phyloP scores from a whole-genome alignment of 2,888 invertebrate genomes.

The Apotomis betuletana region DNA sequence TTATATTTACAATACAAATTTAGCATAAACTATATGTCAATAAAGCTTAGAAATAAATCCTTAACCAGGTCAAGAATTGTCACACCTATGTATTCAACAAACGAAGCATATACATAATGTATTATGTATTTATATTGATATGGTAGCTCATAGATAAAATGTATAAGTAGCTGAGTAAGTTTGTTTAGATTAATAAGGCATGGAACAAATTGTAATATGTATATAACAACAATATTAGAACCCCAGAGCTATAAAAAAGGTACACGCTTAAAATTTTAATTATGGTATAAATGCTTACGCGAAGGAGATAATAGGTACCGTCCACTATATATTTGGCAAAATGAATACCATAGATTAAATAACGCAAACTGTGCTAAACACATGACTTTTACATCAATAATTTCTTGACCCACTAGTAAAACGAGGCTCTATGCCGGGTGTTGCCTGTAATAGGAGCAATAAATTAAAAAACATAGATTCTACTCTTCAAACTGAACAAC shows the following conservation, averaged over 20 bases:
- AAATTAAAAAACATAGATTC: too few relatives aligned
- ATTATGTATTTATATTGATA: conserved; percentile 37
- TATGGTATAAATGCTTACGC: background rate
- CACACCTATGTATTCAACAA: conserved; percentile 21
- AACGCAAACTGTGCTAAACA: too few relatives aligned
- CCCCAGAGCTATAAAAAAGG: background rate
- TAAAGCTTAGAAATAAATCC: conserved; percentile 26
- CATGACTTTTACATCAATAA: too few relatives aligned
- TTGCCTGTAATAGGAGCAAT: too few relatives aligned
- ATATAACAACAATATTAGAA: background rate
- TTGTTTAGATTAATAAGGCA: conserved; percentile 13
- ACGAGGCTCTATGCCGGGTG: too few relatives aligned
- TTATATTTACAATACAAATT: conserved; percentile 30
- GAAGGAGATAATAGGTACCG: background rate
- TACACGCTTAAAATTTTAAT: background rate
- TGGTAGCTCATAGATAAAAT: conserved; percentile 15
- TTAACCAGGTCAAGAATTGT: conserved; percentile 26
- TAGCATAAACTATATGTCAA: conserved; percentile 21
- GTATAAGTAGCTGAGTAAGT: background rate
- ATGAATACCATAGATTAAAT: too few relatives aligned
- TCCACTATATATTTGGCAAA: too few relatives aligned
- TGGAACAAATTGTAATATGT: conserved; percentile 1
- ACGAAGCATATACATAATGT: conserved; percentile 28
- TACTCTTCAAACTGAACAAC: too few relatives aligned
- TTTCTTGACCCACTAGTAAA: too few relatives aligned